Evolutionary conservation across 2,888 invertebrate genomes (phyloP), one percentile per base, ranked within the genome.

Genomic region (Crossocerus cetratus): DNA sequence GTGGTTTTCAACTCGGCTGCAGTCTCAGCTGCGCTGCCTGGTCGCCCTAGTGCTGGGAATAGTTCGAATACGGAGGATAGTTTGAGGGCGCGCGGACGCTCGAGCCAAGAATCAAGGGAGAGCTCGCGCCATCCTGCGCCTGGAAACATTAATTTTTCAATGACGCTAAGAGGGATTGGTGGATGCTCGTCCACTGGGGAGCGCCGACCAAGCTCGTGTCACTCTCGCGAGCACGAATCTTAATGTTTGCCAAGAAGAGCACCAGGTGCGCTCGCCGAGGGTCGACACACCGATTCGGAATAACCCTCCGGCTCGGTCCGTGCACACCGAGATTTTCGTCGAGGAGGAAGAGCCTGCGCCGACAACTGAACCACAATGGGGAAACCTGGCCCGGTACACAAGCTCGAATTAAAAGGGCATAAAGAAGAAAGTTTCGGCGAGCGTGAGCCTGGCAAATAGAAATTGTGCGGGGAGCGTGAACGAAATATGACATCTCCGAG

Each of bases 231-330:
- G 53, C 67, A 61, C 55, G 69, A 72, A 66, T 71, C 69, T 69
- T 77, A 67, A 61, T 42, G 55, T 21, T 77, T 65, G 67, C 62
- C 68, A 65, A 68, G 55, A 44, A 64, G n/a, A 70, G 49, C 67
- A 53, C 63, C 65, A 22, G 73, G 53, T 69, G 54, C 32, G n/a
- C 8, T 32, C 32, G 32, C 32, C 32, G 32, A 32, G 32, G 1
- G 8, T 11, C 32, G 8, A 13, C 16, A 49, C 16, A 49, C 49
- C 3, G 14, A 49, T n/a, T 13, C 3, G 49, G n/a, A 49, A 16
- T 49, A 49, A 49, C 11, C 8, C 49, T 49, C 16, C 16, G 49
- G 16, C 5, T 16, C 49, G n/a, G n/a, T 49, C 16, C 14, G 14
- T 49, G 16, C 49, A n/a, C 16, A 18, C 49, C 59, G 62, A 70